Evolutionary conservation across 2,797 vertebrate genomes (phyloP), one percentile per base, ranked within the genome.

Genomic region (Platalea minor): DNA sequence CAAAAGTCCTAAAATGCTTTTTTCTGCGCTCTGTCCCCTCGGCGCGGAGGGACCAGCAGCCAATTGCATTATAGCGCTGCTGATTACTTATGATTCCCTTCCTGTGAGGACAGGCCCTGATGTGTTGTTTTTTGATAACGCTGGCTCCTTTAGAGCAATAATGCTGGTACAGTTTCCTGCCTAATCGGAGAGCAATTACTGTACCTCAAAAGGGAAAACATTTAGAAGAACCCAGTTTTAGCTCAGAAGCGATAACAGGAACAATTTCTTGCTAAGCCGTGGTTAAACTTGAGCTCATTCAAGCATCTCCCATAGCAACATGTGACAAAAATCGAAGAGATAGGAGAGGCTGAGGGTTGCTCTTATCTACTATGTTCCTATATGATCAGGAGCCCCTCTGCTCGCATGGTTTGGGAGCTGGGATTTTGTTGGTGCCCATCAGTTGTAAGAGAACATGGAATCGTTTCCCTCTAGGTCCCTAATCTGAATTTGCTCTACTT

Each of bases 91-190:
- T 85, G 96, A 97, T 97, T 97, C 97, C 96, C 96, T 99, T 98
- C 98, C 98, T 98, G 94, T 97, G 96, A 97, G 91, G 97, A 98
- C 96, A 95, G 97, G 95, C 96, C 94, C 96, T 97, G 97, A 98
- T 95, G 93, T 98, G 97, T 97, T 98, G 98, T 98, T 98, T 97
- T 98, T 96, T 97, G 98, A 98, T 98, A 98, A 97, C 94, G 88
- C 93, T 97, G 98, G 98, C 97, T 98, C 97, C 98, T 97, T 95
- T 97, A 88, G 95, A 98, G 98, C 97, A 98, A 98, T 97, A 98
- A 96, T 96, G 97, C 98, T 98, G 97, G 96, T 88, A 98, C 96
- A 97, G 96, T 97, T 99, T 99, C 98, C 98, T 98, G 98, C 93
- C 97, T 98, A 97, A 98, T 98, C 97, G 69, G 95, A 97, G 96